Percentiles rank a stretch among this genome's conserved stretches.
Evolutionary conservation across 2,888 invertebrate genomes (phyloP).

Genomic region (Abrostola triplasia): DNA sequence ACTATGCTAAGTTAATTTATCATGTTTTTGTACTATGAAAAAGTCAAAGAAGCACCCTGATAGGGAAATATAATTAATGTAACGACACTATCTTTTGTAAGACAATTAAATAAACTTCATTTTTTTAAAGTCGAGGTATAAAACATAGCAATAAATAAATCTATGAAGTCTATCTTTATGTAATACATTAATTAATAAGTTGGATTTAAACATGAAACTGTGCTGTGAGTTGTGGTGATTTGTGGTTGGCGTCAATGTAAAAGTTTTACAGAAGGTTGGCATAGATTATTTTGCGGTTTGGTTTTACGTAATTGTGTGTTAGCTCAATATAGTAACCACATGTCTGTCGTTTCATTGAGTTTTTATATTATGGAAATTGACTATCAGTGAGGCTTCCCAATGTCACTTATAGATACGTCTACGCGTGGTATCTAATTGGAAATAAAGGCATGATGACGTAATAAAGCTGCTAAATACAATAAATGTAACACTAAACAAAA

Average conservation of each 20-base stretch:
- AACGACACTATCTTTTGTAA: conserved; percentile 78
- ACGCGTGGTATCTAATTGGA: too few species aligned
- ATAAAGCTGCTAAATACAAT: too few species aligned
- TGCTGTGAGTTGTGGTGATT: conserved; percentile 32
- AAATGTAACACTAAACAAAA: too few species aligned
- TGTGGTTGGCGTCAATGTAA: conserved; percentile 4
- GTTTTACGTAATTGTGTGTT: not conserved
- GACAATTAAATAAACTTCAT: conserved; percentile 54
- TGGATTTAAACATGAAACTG: conserved; percentile 32
- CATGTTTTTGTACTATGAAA: conserved; percentile 42
- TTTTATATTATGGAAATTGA: too few species aligned
- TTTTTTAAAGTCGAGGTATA: conserved; percentile 54
- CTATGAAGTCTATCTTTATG: conserved; percentile 51
- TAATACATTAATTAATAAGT: conserved; percentile 53
- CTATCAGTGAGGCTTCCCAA: too few species aligned
- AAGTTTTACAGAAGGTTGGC: not conserved
- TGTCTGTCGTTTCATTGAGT: too few species aligned
- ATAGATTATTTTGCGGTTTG: not conserved
- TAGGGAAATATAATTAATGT: conserved; percentile 69
- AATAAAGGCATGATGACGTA: too few species aligned
- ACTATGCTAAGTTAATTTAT: not conserved
- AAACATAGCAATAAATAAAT: conserved; percentile 64
- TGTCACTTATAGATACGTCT: too few species aligned
- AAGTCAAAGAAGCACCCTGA: conserved; percentile 64
- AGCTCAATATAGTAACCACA: too few species aligned